Base-by-base conservation (phyloP, 2,888 invertebrate genomes). In the Balanococcus diminutus region DNA sequence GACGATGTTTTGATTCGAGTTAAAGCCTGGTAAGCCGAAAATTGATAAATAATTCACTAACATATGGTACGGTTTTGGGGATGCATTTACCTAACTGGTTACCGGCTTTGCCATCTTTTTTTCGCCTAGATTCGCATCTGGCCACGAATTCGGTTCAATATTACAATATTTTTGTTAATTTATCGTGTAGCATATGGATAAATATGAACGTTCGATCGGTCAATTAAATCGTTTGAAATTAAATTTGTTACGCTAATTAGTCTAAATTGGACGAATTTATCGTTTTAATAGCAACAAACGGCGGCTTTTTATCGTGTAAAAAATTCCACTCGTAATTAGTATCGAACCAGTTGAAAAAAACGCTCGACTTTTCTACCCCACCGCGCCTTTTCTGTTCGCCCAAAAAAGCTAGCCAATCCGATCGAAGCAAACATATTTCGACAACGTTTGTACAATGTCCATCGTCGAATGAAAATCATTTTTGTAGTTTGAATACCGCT, bases 1-100 rank as follows among this genome's bases (percentile, higher is more conserved):
- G 94, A 94, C 88, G 94, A 96, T 90, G 94, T 96, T 87, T 92
- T 96, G 87, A 94, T 96, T 89, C 92, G 95, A 88, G 95, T 96
- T 86, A 95, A 95, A 90, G 95, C 96, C 89, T 96, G 96, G 96
- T 96, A 89, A 94, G 95, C 93, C 82, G 84, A 28, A 67, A 87
- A 16, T 22, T 31, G 79, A 89, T 88, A 86, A 88, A 88, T 89
- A 88, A 88, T 87, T 88, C 88, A 88, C 90, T 90, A 87, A 89
- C 90, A 90, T 89, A 87, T 87, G 87, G 87, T 87, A 51, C 36
- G n/a, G 19, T n/a, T 67, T 11, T 14, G 19, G 32, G 16, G 0
- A 14, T 28, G 16, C 28, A 6, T 61, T 28, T 14, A 67, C 16
- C 14, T 67, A 28, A 67, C 3, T 25, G n/a, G 11, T 56, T 56